These are phyloP conservation scores for Lithophane semibrunnea DNA, from an alignment of 2,888 invertebrate genomes.

Conservation along the genomic window DNA sequence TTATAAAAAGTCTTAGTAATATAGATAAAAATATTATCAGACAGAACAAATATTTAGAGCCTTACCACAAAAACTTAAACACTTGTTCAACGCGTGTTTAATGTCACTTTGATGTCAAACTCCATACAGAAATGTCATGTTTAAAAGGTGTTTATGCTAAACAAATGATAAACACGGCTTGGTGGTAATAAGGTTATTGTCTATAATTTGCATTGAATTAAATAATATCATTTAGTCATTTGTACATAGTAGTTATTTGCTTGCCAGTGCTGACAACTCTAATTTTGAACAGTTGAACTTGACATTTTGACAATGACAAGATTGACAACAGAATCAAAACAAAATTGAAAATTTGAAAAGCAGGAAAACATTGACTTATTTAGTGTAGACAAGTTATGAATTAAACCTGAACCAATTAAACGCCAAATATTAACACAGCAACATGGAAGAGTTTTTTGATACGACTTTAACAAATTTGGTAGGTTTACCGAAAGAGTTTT, in stretches of 20 bases:
- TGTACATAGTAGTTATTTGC: not conserved
- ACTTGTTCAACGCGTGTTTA: too few relatives aligned
- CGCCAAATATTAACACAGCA: not conserved
- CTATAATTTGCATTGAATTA: too few relatives aligned
- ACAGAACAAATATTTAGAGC: not conserved
- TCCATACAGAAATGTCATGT: too few relatives aligned
- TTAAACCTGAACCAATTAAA: not conserved
- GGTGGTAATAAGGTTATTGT: too few relatives aligned
- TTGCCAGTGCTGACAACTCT: conserved; percentile 2
- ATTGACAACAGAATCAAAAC: conserved; percentile 1
- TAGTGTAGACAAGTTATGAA: not conserved
- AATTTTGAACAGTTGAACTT: not conserved
- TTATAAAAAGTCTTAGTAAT: too few relatives aligned
- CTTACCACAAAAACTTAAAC: too few relatives aligned
- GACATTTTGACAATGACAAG: not conserved
- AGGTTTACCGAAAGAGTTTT: conserved; percentile 13
- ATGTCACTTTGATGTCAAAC: too few relatives aligned
- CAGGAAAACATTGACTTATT: not conserved
- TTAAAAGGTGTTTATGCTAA: too few relatives aligned
- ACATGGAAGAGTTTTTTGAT: conserved; percentile 56
- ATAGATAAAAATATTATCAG: not conserved
- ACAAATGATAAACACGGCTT: too few relatives aligned
- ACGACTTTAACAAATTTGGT: conserved; percentile 52
- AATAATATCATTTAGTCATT: too few relatives aligned
- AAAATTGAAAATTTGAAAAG: not conserved